phyloP scores from a whole-genome alignment of 2,113 vertebrate genomes.

The Strigops habroptila region DNA sequence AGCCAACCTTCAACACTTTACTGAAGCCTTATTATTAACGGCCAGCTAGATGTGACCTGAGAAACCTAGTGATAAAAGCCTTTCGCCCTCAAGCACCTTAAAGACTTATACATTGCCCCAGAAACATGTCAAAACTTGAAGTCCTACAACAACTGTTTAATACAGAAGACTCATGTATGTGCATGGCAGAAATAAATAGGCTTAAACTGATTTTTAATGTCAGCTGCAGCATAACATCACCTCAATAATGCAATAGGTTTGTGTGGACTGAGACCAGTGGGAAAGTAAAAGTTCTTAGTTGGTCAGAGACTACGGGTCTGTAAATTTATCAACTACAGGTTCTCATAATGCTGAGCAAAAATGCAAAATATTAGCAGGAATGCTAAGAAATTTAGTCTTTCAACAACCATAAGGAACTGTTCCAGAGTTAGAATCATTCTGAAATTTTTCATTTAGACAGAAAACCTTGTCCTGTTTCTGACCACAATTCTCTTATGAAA shows the following conservation, averaged over 20 bases:
- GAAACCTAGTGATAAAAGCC: background rate
- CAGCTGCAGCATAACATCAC: background rate
- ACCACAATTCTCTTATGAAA: conserved; percentile 47
- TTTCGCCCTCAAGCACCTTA: background rate
- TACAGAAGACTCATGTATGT: background rate
- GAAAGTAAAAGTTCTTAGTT: background rate
- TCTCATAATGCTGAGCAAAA: background rate
- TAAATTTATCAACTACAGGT: background rate
- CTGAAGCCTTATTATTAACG: background rate
- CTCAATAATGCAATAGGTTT: background rate
- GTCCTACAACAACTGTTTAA: background rate
- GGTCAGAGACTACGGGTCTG: background rate
- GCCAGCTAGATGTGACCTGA: background rate
- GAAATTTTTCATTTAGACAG: conserved; percentile 31
- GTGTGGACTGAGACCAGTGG: background rate
- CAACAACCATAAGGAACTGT: background rate
- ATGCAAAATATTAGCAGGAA: background rate
- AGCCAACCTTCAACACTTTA: background rate
- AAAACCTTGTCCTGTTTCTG: conserved; percentile 29
- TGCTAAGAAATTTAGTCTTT: background rate
- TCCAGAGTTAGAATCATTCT: background rate
- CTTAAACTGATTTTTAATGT: background rate
- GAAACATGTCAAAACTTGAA: background rate
- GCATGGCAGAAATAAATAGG: background rate
- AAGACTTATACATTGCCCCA: background rate